Percentiles rank a stretch among this genome's conserved stretches.
Conservation (phyloP, 1,140 invertebrate genomes). For the Diploscapter pachys region DNA sequence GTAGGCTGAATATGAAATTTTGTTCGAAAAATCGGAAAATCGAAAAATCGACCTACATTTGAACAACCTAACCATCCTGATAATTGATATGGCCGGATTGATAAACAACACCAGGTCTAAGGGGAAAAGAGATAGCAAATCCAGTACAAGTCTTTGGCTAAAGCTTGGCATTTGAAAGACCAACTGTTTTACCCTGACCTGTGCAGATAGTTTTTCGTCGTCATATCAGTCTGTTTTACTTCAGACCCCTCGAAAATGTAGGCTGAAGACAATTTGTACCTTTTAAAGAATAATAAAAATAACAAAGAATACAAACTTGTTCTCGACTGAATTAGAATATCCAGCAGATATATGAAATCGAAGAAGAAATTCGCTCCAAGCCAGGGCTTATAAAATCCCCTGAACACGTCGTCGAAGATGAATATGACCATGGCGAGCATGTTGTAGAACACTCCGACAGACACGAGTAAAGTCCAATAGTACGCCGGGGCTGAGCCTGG, state of each 20-base stretch:
- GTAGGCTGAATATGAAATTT: constrained; percentile 11
- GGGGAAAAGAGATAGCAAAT: constrained; percentile 11
- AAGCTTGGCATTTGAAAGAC: background rate
- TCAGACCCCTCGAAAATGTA: constrained; percentile 16
- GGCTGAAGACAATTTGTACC: constrained; percentile 1
- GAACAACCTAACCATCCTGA: constrained; percentile 16
- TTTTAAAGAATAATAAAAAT: background rate
- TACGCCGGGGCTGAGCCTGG: no score
- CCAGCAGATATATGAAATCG: constrained; percentile 13
- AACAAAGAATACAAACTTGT: constrained; percentile 8
- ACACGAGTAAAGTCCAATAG: no score
- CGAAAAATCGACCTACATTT: constrained; percentile 14
- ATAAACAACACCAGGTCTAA: constrained; percentile 7
- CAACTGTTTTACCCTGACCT: no score
- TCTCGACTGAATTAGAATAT: constrained; percentile 7
- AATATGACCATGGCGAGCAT: constrained; percentile 32
- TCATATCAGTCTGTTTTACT: constrained; percentile 5
- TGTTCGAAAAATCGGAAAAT: background rate
- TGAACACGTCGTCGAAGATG: constrained; percentile 30
- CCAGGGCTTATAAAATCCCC: constrained; percentile 18
- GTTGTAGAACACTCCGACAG: constrained; percentile 10
- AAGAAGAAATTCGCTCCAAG: constrained; percentile 6
- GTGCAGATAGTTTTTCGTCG: no score
- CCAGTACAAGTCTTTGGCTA: background rate
- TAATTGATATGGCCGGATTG: background rate